phyloP scores from a whole-genome alignment of 2,888 invertebrate species.

The Acronicta leporina region DNA sequence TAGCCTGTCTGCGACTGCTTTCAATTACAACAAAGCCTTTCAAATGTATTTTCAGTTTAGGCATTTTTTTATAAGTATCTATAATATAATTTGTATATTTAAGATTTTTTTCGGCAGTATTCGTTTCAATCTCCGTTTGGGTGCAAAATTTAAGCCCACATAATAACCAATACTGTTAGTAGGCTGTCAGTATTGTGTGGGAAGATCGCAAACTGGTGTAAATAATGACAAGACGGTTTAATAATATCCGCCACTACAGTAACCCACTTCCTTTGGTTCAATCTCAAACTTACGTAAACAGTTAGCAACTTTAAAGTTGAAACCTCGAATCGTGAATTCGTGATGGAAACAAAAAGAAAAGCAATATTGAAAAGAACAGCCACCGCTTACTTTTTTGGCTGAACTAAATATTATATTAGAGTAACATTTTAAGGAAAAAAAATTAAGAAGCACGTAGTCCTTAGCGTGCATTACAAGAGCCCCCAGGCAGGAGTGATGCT shows the following conservation, averaged over 20 bases:
- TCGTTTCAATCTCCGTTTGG: background rate
- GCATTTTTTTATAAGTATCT: too few relatives aligned
- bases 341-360: background rate
- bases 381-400: too few relatives aligned
- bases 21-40: too few relatives aligned
- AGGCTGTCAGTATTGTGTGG: slow-evolving; percentile 20
- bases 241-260: slow-evolving; percentile 19
- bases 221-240: slow-evolving; percentile 17
- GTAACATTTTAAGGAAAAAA: too few relatives aligned
- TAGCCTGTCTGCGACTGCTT: too few relatives aligned
- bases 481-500: too few relatives aligned
- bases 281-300: slow-evolving; percentile 2
- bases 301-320: slow-evolving; percentile 1
- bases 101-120: background rate
- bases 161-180: slow-evolving; percentile 2
- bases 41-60: too few relatives aligned
- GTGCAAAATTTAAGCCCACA: background rate
- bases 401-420: too few relatives aligned
- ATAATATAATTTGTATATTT: too few relatives aligned
- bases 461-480: too few relatives aligned
- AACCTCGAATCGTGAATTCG: background rate
- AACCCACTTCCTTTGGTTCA: slow-evolving; percentile 9
- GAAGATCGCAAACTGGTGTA: slow-evolving; percentile 13
- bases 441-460: too few relatives aligned
- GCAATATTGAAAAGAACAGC: background rate